Base-by-base conservation (phyloP, 2,888 invertebrate species). In the Blera fallax region DNA sequence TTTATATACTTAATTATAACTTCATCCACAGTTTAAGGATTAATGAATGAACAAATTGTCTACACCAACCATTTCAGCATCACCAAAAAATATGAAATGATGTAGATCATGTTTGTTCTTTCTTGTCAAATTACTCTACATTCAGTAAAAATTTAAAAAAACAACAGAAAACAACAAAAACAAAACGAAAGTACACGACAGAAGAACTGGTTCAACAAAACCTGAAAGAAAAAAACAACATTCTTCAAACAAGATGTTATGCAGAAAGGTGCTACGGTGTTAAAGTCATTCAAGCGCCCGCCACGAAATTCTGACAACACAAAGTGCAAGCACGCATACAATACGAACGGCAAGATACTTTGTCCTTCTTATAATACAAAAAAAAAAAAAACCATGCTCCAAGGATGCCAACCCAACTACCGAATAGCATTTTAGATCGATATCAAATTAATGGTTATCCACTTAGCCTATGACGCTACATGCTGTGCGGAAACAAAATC, bases 131-230 rank as follows among this genome's bases (percentile, higher is more conserved):
- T n/a, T n/a, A n/a, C n/a, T n/a, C n/a, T n/a, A n/a, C n/a, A n/a
- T n/a, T n/a, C n/a, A n/a, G n/a, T n/a, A n/a, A n/a, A n/a, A n/a
- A n/a, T n/a, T n/a, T n/a, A n/a, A n/a, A n/a, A n/a, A n/a, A n/a
- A n/a, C n/a, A n/a, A n/a, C n/a, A n/a, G n/a, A n/a, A n/a, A n/a
- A n/a, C n/a, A n/a, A n/a, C n/a, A n/a, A 48, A 43, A 80, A 56
- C 14, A 37, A 60, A 69, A 60, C 32, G 34, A 62, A 62, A 67
- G 34, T 40, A 37, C 37, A 5, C 52, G 34, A 24, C 16, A 24
- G n/a, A 70, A 24, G n/a, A 70, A 76, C 81, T 16, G 74, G 81
- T 81, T 73, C 21, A 7, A 10, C 6, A 21, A 56, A 70, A 81
- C 74, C 54, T 45, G 69, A 45, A 45, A 40, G 3, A 14, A 11